Evolutionary conservation across 2,113 vertebrate genomes (phyloP).

Genomic region (Origma solitaria): DNA sequence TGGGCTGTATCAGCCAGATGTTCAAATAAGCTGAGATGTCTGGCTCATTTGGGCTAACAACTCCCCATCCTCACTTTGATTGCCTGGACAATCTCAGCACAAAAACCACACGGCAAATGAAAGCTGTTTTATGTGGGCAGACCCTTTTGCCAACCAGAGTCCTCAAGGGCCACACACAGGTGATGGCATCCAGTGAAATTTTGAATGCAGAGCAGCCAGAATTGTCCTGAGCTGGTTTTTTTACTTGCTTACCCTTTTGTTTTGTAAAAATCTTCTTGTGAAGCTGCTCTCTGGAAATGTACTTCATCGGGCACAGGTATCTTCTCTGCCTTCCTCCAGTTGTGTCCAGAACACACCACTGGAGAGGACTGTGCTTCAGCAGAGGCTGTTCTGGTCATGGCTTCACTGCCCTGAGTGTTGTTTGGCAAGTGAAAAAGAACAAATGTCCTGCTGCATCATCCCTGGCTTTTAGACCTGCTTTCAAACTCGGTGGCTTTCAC

Average conservation of each 20-base stretch:
- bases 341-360: not conserved
- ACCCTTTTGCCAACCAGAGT: not conserved
- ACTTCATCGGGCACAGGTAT: not conserved
- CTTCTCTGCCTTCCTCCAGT: not conserved
- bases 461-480: not conserved
- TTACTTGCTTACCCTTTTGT: not conserved
- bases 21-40: constrained; percentile 45
- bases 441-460: not conserved
- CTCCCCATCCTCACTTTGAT: constrained; percentile 35
- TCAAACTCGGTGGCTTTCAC: not conserved
- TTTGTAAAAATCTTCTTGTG: not conserved
- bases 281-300: not conserved
- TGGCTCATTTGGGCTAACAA: constrained; percentile 51
- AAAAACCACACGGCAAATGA: constrained; percentile 27
- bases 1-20: constrained; percentile 59
- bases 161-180: not conserved
- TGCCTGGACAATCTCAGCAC: constrained; percentile 21
- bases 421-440: not conserved
- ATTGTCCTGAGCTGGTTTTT: not conserved
- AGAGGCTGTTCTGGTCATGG: not conserved
- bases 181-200: constrained; percentile 28
- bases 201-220: not conserved
- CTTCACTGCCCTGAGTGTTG: not conserved
- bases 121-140: not conserved
- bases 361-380: not conserved